Evolutionary conservation across 2,797 vertebrate species (phyloP).

Genomic region (Cygnus olor): DNA sequence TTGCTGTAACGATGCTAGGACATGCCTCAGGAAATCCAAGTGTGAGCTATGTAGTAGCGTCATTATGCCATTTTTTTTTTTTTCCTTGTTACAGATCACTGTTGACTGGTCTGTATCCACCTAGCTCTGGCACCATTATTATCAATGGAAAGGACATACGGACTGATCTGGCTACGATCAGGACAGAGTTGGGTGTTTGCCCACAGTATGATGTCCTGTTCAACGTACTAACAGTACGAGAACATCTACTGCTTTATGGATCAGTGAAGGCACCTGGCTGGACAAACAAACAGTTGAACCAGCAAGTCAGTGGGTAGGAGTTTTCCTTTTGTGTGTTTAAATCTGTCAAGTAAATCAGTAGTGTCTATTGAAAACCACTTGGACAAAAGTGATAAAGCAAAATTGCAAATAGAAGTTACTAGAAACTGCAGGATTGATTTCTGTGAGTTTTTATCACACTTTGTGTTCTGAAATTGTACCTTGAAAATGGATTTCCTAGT

Average conservation of each 20-base stretch:
- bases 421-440: background rate
- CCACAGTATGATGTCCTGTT: constrained; percentile 76
- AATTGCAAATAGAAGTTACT: background rate
- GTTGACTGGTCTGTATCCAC: constrained; percentile 72
- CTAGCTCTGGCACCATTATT: constrained; percentile 71
- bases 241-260: constrained; percentile 76
- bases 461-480: background rate
- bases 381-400: background rate
- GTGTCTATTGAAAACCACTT: background rate
- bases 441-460: background rate
- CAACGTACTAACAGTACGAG: constrained; percentile 65
- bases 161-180: constrained; percentile 59
- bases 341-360: background rate
- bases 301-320: constrained; percentile 67
- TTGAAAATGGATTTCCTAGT: background rate
- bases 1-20: background rate
- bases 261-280: constrained; percentile 66
- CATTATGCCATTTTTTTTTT: rapidly evolving
- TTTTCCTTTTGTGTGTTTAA: background rate
- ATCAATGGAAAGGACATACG: constrained; percentile 74
- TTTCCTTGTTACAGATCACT: constrained; percentile 66
- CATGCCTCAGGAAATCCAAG: background rate
- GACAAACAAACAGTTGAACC: constrained; percentile 43
- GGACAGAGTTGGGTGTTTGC: constrained; percentile 78
- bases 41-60: background rate